Conservation (phyloP, 2,888 invertebrate genomes). For the Rhagonycha fulva region DNA sequence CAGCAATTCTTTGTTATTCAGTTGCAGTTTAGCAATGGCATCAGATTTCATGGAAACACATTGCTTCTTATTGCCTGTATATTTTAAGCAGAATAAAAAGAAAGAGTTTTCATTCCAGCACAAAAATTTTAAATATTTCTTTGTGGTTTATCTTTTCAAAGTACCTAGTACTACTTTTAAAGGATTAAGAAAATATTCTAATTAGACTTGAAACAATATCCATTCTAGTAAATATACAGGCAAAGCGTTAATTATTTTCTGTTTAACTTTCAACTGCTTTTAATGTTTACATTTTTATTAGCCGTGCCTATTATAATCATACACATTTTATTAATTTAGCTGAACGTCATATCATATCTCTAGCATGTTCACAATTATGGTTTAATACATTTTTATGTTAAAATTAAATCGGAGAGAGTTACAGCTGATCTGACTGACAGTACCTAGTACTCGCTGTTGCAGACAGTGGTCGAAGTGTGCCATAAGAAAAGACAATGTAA, state of each 20-base stretch:
- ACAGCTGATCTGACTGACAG: slow-evolving; percentile 58
- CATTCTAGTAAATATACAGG: neutral
- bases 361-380: slow-evolving; percentile 12
- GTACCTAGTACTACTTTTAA: neutral
- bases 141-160: neutral
- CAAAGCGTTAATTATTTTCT: neutral
- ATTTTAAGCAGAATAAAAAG: neutral
- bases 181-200: neutral
- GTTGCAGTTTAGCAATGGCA: slow-evolving; percentile 24
- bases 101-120: neutral
- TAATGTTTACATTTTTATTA: neutral
- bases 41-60: slow-evolving; percentile 15
- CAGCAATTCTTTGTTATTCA: slow-evolving; percentile 16
- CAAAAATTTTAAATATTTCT: neutral
- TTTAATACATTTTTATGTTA: neutral
- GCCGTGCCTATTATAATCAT: neutral
- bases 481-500: slow-evolving; percentile 92
- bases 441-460: slow-evolving; percentile 83
- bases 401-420: slow-evolving; percentile 36
- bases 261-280: neutral
- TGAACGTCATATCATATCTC: neutral
- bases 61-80: slow-evolving; percentile 8
- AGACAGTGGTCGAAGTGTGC: slow-evolving; percentile 92
- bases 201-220: neutral
- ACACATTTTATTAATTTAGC: neutral